phyloP scores from a whole-genome alignment of 1,140 invertebrate species.

The Heliothis subflexa region DNA sequence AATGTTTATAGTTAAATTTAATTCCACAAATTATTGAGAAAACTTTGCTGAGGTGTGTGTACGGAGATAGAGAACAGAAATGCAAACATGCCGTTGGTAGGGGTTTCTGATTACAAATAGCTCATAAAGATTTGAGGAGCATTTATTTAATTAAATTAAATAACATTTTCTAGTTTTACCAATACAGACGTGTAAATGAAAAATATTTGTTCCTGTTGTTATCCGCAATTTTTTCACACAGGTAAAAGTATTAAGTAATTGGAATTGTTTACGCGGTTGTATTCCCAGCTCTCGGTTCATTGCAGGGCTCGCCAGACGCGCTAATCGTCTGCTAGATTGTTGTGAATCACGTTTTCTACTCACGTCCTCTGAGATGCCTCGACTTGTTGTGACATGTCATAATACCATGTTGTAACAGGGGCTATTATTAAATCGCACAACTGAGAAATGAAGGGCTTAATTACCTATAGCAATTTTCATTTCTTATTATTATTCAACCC shows the following conservation, averaged over 20 bases:
- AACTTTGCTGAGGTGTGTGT: no score
- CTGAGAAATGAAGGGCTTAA: background rate
- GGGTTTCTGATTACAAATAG: no score
- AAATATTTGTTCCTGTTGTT: background rate
- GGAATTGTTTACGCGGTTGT: background rate
- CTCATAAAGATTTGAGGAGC: no score
- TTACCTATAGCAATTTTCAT: background rate
- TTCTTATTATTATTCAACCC: no score
- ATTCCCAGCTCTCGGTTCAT: conserved; percentile 23
- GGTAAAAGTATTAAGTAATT: background rate
- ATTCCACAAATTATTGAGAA: no score
- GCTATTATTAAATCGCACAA: background rate
- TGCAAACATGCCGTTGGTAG: no score
- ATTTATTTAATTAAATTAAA: no score
- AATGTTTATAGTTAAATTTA: no score
- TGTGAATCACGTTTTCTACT: conserved; percentile 52
- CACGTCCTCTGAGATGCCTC: conserved; percentile 55
- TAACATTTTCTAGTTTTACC: no score
- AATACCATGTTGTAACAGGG: conserved; percentile 49
- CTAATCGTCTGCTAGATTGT: conserved; percentile 51
- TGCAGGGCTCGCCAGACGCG: background rate
- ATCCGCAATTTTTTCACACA: background rate
- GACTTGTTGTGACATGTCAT: conserved; percentile 55
- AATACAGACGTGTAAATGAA: no score
- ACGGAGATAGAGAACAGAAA: no score